Conservation (phyloP, 2,113 vertebrate species). For the Gnathonemus echidnorhynchus region DNA sequence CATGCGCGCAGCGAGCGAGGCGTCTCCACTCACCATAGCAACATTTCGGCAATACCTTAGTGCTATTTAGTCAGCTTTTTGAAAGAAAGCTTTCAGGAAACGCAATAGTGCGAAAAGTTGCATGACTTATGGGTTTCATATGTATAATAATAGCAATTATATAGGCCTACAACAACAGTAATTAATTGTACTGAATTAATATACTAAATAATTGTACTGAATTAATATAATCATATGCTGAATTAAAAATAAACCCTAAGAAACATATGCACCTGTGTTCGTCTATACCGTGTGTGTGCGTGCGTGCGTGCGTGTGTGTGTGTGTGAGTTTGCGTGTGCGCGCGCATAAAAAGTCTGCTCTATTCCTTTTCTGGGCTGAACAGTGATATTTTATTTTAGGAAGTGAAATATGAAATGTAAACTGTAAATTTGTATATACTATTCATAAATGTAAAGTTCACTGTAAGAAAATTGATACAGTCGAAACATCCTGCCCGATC, state of each 20-base stretch:
- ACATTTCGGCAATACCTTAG: conserved; percentile 11
- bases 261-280: background rate
- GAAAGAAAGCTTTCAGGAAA: conserved; percentile 35
- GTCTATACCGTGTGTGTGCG: background rate
- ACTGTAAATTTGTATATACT: background rate
- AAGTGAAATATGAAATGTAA: background rate
- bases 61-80: conserved; percentile 27
- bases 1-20: conserved; percentile 24
- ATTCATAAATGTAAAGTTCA: background rate
- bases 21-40: conserved; percentile 4
- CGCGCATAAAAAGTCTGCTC: background rate
- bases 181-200: background rate
- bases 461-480: background rate
- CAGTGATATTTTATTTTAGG: background rate
- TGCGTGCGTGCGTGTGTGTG: too few species aligned
- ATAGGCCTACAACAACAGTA: background rate
- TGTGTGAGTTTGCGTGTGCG: too few species aligned
- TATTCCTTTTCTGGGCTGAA: background rate
- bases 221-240: background rate
- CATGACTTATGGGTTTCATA: background rate
- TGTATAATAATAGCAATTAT: background rate
- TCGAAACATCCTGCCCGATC: background rate
- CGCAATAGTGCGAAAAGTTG: background rate
- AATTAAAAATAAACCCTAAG: background rate
- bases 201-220: background rate